Evolutionary conservation across 2,113 vertebrate genomes (phyloP).

Genomic region (Mormoops blainvillei): DNA sequence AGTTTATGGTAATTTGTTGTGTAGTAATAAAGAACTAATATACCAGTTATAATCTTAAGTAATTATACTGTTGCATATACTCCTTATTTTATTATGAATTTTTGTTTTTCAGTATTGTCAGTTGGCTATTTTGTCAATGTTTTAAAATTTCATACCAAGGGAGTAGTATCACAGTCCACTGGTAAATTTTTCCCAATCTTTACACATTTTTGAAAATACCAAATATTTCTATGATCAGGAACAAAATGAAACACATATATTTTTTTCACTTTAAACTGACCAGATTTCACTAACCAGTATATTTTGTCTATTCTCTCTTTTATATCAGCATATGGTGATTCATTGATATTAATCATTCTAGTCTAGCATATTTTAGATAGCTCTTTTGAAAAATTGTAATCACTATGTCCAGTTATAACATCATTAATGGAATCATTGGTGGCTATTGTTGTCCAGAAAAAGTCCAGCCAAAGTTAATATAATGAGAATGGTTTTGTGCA

Average conservation of each 20-base stretch:
- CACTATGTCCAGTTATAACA: constrained; percentile 65
- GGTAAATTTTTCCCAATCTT: not conserved
- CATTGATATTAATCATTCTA: constrained; percentile 73
- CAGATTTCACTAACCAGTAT: constrained; percentile 53
- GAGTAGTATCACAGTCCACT: not conserved
- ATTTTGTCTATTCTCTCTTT: constrained; percentile 20
- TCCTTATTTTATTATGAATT: not conserved
- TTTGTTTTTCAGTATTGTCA: not conserved
- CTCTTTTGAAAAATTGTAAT: constrained; percentile 67
- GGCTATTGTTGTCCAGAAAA: constrained; percentile 35
- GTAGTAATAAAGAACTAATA: not conserved
- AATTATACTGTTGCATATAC: not conserved
- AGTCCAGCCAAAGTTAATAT: too few species aligned
- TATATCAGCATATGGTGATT: constrained; percentile 61
- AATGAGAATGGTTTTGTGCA: too few species aligned
- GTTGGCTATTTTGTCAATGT: not conserved
- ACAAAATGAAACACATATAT: not conserved
- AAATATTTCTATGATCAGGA: constrained; percentile 48
- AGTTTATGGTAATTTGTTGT: not conserved
- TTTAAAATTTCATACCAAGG: constrained; percentile 25
- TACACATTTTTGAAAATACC: constrained; percentile 43
- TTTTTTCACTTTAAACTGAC: constrained; percentile 42
- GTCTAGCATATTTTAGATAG: constrained; percentile 69
- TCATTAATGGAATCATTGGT: constrained; percentile 74
- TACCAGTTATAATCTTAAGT: not conserved